Evolutionary conservation across 2,113 vertebrate species (phyloP).

Genomic region (Coregonus clupeaformis): DNA sequence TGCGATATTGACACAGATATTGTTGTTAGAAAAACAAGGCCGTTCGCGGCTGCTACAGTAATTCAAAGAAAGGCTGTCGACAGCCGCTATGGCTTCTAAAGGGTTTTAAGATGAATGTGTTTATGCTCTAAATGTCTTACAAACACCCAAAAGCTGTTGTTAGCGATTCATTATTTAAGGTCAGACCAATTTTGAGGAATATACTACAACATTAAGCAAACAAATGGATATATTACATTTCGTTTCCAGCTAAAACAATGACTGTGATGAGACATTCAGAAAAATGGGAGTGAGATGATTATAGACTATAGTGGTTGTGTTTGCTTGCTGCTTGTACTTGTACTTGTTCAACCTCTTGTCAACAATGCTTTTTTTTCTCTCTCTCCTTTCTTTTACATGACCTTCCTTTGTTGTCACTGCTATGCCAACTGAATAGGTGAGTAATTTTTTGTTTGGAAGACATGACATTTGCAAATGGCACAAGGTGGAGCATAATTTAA

Average conservation of each 20-base stretch:
- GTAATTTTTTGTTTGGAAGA: slow-evolving; percentile 30
- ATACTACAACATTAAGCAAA: too few species aligned
- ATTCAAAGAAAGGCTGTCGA: too few species aligned
- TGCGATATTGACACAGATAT: too few species aligned
- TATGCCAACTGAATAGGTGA: slow-evolving; percentile 56
- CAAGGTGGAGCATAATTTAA: background rate
- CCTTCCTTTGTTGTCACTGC: background rate
- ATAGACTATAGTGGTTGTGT: background rate
- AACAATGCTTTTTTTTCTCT: slow-evolving; percentile 1
- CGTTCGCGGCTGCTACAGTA: too few species aligned
- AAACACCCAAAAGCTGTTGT: background rate
- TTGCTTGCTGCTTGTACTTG: background rate
- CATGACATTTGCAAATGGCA: background rate
- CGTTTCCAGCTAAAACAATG: too few species aligned
- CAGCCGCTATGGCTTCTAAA: too few species aligned
- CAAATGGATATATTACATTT: too few species aligned
- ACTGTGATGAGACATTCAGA: too few species aligned
- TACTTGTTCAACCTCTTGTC: slow-evolving; percentile 2
- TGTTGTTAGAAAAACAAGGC: too few species aligned
- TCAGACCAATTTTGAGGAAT: background rate
- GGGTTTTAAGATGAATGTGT: too few species aligned
- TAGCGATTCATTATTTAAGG: background rate
- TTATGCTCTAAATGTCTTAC: background rate
- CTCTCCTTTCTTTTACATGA: slow-evolving; percentile 6
- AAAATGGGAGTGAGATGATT: background rate